Evolutionary conservation across 2,888 invertebrate genomes (phyloP), one percentile per base, ranked within the genome.

Genomic region (Noctua comes): DNA sequence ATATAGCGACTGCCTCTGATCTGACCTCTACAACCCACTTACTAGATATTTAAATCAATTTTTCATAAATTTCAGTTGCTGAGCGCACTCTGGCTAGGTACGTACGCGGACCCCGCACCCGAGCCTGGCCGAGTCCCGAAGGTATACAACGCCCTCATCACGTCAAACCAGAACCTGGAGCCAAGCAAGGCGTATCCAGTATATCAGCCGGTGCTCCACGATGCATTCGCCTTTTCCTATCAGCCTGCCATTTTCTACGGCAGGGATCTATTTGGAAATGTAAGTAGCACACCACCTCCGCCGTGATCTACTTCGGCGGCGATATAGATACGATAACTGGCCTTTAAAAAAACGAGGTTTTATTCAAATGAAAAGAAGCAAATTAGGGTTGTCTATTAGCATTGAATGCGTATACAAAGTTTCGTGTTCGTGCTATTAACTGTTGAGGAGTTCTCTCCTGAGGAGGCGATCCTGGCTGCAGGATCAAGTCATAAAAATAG

Each of bases 81-180:
- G 76, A 91, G 91, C 82, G 79, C 91, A 8, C 65, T 93, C 57
- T 77, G 95, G 57, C 87, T 90, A 18, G 88, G 90, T 4, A 91
- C 90, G 31, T 64, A 88, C 6, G 91, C 93, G 8, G 95, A 93
- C 4, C 94, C 95, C 5, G 96, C 97, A 7, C 96, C 95, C 2
- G 96, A 96, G 11, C 96, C 97, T 0, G 96, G 97, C 48, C 97
- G 98, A 83, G 97, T 98, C 1, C 98, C 98, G 0, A 98, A 98
- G 92, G 98, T 98, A 54, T 98, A 98, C 96, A 98, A 98, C 93
- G 98, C 98, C 0, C 97, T 98, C 77, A 98, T 98, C 91, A 98
- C 98, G 6, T 98, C 98, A 10, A 98, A 98, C 91, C 98, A 98
- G 91, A 98, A 98, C 93, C 93, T 98, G 75, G 97, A 98, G 73